A percentile compares a stretch with the other conserved stretches of the same genome.
These are phyloP conservation scores for Megaustenia siamemsis DNA, from an alignment of 2,888 invertebrate species.

Conservation along the genomic window DNA sequence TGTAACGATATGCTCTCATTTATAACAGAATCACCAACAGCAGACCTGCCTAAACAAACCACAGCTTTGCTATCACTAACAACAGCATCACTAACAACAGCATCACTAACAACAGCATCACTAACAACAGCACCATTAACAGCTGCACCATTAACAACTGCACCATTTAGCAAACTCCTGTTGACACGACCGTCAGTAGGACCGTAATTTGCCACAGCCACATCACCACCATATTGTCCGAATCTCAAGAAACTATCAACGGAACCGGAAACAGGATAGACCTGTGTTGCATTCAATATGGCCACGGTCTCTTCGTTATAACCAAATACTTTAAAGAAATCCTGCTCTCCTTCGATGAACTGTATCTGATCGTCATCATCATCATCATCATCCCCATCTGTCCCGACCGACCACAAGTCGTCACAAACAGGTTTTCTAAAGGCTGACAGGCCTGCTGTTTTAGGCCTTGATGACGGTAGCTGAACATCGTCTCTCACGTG, in stretches of 20 bases:
- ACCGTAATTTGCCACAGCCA: background rate
- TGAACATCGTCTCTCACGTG: background rate
- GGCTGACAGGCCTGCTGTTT: constrained; percentile 25
- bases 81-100: background rate
- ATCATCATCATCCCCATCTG: constrained; percentile 19
- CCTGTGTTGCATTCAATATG: constrained; percentile 37
- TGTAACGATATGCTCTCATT: too few species aligned
- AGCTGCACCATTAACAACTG: background rate
- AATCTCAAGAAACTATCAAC: background rate
- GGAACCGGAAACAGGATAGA: constrained; percentile 3
- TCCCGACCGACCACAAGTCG: constrained; percentile 42
- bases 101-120: background rate
- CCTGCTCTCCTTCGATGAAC: constrained; percentile 48
- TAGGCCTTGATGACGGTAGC: background rate
- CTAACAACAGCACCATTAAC: background rate
- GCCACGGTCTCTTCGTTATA: constrained; percentile 46
- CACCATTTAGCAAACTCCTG: background rate
- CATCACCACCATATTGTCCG: too few species aligned
- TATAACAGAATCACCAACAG: too few species aligned
- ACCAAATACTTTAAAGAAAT: constrained; percentile 48
- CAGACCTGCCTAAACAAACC: too few species aligned
- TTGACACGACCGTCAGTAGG: too few species aligned
- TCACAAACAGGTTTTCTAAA: constrained; percentile 10
- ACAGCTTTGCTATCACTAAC: too few species aligned
- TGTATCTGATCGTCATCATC: constrained; percentile 42